Percentiles rank a stretch among this genome's conserved stretches.
These are phyloP conservation scores for Microtus montanus DNA, from an alignment of 2,113 vertebrate species.

Conservation along the genomic window DNA sequence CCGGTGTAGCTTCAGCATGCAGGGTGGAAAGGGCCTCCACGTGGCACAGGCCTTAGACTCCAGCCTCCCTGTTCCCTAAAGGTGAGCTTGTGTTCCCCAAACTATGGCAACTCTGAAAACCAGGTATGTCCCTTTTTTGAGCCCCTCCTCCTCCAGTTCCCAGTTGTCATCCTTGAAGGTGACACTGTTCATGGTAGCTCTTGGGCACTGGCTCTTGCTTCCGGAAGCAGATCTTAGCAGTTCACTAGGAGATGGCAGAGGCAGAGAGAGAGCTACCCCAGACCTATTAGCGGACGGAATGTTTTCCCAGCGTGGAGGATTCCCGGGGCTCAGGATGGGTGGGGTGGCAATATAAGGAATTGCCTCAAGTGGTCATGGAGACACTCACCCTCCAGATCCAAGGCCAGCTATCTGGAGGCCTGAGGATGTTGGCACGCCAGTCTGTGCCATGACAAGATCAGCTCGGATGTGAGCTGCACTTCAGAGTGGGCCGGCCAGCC, in stretches of 20 bases:
- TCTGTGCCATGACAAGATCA: no score
- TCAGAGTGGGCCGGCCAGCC: not conserved
- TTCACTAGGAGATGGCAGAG: not conserved
- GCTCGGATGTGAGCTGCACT: rapidly evolving
- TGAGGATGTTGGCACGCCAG: rapidly evolving
- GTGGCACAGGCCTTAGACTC: not conserved
- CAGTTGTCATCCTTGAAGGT: not conserved
- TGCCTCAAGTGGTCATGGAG: not conserved
- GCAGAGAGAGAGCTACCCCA: not conserved
- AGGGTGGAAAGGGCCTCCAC: not conserved
- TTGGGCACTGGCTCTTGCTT: not conserved
- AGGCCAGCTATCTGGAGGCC: not conserved
- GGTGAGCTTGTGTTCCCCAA: not conserved
- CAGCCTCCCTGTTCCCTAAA: not conserved
- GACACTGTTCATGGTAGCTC: not conserved
- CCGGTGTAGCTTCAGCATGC: rapidly evolving
- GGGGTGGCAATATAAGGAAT: not conserved
- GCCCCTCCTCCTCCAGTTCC: not conserved
- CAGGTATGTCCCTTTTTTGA: not conserved
- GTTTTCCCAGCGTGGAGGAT: not conserved
- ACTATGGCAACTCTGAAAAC: not conserved
- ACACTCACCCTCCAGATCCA: no score
- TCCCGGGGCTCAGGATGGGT: no score
- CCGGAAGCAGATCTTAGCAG: not conserved
- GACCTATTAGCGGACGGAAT: not conserved